Conservation (phyloP, 2,113 vertebrate genomes). For the Jacana jacana region DNA sequence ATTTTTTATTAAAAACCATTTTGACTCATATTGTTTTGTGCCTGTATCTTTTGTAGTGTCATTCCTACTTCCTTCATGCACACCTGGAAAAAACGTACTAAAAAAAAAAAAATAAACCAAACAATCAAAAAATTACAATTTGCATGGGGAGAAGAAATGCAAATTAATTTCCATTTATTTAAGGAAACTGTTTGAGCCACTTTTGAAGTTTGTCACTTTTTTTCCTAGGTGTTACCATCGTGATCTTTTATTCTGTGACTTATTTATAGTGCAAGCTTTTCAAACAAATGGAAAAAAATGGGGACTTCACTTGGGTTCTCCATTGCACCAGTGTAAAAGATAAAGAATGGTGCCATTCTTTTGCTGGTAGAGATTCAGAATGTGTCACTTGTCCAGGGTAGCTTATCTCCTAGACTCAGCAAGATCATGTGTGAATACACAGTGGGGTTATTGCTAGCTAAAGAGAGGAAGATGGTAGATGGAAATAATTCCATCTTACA, state of each 20-base stretch:
- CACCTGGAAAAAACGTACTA: not conserved
- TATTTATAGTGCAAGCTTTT: not conserved
- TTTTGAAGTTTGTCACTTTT: not conserved
- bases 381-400: fast-evolving
- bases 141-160: not conserved
- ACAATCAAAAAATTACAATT: not conserved
- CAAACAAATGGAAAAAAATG: not conserved
- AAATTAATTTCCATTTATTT: not conserved
- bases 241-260: not conserved
- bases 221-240: not conserved
- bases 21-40: not conserved
- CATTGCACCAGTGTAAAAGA: not conserved
- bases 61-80: not conserved
- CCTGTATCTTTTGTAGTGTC: not conserved
- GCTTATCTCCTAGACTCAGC: not conserved
- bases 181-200: not conserved
- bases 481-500: not conserved
- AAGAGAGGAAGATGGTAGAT: not conserved
- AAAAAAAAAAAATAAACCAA: not conserved
- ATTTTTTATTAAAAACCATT: not conserved
- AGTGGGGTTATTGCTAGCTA: not conserved
- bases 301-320: not conserved
- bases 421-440: not conserved
- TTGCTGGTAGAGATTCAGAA: not conserved
- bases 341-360: not conserved